A percentile compares a stretch with the other conserved stretches of the same genome.
Conservation (phyloP, 2,797 vertebrate species). For the Bradypodion ventrale region DNA sequence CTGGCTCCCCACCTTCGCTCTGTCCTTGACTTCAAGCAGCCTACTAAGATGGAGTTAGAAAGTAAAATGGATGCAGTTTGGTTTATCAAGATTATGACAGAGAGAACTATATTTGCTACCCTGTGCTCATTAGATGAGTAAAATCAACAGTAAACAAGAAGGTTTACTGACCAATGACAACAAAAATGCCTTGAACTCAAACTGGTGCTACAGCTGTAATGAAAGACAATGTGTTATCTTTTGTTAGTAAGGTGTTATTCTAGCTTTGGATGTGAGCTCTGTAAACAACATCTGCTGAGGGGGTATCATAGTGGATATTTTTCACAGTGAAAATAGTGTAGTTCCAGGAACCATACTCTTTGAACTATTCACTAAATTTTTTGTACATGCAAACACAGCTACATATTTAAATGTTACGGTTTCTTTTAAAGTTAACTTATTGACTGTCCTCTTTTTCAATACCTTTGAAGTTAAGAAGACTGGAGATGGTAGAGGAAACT, state of each 20-base stretch:
- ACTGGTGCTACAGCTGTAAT: too few relatives aligned
- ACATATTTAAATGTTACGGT: not conserved
- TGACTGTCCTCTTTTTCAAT: not conserved
- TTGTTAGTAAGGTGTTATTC: not conserved
- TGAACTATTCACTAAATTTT: not conserved
- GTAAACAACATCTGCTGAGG: not conserved
- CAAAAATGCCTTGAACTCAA: not conserved
- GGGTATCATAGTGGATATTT: too few relatives aligned
- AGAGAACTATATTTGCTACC: not conserved
- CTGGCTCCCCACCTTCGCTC: too few relatives aligned
- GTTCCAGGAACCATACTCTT: not conserved
- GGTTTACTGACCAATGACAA: not conserved
- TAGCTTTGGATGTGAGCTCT: not conserved
- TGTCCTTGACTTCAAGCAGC: too few relatives aligned
- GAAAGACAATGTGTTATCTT: too few relatives aligned
- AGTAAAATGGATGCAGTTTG: too few relatives aligned
- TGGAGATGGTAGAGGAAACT: not conserved
- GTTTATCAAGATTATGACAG: too few relatives aligned
- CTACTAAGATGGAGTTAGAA: too few relatives aligned
- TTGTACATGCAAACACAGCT: not conserved
- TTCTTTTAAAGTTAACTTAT: not conserved
- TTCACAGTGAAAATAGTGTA: not conserved
- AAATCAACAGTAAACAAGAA: not conserved
- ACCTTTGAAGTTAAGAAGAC: not conserved
- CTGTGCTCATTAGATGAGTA: not conserved